These are phyloP conservation scores for Erpetoichthys calabaricus DNA, from an alignment of 2,797 vertebrate genomes.

Conservation along the genomic window DNA sequence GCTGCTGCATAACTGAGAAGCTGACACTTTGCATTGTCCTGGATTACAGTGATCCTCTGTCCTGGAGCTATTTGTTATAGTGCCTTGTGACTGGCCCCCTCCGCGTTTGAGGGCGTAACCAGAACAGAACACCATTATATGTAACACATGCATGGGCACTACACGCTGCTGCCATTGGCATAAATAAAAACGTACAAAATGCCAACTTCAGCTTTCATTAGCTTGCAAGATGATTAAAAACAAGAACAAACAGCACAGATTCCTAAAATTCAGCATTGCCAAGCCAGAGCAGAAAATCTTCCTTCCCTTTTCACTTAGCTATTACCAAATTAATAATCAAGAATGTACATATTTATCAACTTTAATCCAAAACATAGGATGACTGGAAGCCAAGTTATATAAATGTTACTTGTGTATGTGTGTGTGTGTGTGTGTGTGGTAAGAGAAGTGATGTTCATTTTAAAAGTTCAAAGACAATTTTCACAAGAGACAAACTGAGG, in stretches of 20 bases:
- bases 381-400: too few relatives aligned
- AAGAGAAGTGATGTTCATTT: neutral
- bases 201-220: constrained; percentile 46
- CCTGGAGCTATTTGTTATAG: constrained; percentile 20
- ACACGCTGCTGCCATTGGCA: constrained; percentile 30
- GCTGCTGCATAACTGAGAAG: constrained; percentile 35
- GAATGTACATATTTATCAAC: too few relatives aligned
- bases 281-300: too few relatives aligned
- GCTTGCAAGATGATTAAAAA: constrained; percentile 38
- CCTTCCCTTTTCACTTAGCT: too few relatives aligned
- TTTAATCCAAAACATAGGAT: too few relatives aligned
- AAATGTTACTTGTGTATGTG: too few relatives aligned
- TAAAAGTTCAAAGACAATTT: neutral
- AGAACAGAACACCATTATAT: constrained; percentile 35
- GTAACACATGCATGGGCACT: constrained; percentile 38
- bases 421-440: too few relatives aligned
- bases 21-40: constrained; percentile 26
- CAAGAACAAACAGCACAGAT: constrained; percentile 40
- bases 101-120: constrained; percentile 21
- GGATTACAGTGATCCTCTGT: constrained; percentile 23
- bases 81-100: constrained; percentile 31
- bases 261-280: constrained; percentile 34
- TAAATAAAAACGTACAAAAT: constrained; percentile 46
- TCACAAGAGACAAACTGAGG: neutral
- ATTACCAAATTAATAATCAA: too few relatives aligned